Evolutionary conservation across 2,797 vertebrate genomes (phyloP).

Genomic region (Tamandua tetradactyla): DNA sequence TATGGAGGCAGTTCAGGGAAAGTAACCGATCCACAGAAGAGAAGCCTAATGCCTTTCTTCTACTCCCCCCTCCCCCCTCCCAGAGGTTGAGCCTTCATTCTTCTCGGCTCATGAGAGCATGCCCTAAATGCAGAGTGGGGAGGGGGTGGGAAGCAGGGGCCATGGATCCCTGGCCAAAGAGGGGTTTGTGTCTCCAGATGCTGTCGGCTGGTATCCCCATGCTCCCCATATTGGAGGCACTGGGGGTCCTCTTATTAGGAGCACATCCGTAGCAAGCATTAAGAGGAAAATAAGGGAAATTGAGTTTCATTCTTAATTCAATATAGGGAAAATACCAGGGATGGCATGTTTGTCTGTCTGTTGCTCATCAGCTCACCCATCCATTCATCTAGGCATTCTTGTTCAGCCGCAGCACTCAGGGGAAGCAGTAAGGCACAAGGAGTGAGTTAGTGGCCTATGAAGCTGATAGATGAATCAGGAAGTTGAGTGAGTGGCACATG

Average conservation of each 20-base stretch:
- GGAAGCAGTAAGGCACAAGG: background rate
- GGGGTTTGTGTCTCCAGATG: background rate
- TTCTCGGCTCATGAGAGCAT: background rate
- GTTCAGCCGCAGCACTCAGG: background rate
- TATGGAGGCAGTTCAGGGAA: background rate
- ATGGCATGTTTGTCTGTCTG: background rate
- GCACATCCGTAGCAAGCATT: background rate
- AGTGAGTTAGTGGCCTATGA: background rate
- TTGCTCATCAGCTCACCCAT: background rate
- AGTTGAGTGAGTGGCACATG: background rate
- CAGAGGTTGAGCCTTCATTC: background rate
- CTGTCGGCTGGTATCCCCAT: background rate
- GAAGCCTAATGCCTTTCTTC: background rate
- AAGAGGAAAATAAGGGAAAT: slow-evolving; percentile 9
- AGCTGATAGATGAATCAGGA: background rate
- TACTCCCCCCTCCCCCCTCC: background rate
- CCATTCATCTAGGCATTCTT: background rate
- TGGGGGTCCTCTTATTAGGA: background rate
- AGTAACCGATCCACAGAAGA: background rate
- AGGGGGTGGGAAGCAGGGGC: accelerated
- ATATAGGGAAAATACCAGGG: background rate
- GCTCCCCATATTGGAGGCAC: background rate
- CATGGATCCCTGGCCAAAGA: background rate
- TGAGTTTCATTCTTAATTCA: slow-evolving; percentile 37
- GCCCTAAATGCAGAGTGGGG: background rate